Percentiles rank a stretch among this genome's conserved stretches.
Evolutionary conservation across 2,113 vertebrate genomes (phyloP).

Genomic region (Anoura caudifer): DNA sequence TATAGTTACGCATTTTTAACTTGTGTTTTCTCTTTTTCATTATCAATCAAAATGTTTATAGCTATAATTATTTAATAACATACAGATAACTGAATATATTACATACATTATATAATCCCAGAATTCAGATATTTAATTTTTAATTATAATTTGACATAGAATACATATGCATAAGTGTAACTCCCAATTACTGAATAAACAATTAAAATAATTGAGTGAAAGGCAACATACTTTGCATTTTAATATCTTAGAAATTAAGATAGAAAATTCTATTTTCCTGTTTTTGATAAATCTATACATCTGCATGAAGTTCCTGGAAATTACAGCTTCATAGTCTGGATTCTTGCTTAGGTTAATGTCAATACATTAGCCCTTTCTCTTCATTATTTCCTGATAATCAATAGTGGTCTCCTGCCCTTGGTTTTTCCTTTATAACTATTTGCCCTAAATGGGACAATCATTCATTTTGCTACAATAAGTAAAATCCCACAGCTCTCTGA

Average conservation of each 20-base stretch:
- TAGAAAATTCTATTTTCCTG: not conserved
- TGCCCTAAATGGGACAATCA: not conserved
- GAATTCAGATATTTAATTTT: not conserved
- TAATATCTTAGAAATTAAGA: conserved; percentile 7
- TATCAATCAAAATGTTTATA: not conserved
- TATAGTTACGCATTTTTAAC: not conserved
- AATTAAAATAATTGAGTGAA: not conserved
- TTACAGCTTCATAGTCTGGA: not conserved
- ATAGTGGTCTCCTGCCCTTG: not conserved
- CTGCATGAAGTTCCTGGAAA: not conserved
- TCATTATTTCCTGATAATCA: conserved; percentile 6
- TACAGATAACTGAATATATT: not conserved
- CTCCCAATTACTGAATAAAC: not conserved
- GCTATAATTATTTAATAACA: not conserved
- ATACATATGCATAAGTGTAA: not conserved
- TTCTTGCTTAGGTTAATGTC: not conserved
- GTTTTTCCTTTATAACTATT: not conserved
- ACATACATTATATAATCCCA: not conserved
- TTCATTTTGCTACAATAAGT: not conserved
- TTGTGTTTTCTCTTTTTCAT: not conserved
- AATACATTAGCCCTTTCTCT: not conserved
- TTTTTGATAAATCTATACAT: not conserved
- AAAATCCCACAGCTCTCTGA: not conserved
- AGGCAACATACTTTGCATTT: not conserved
- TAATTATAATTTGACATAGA: not conserved